Evolutionary conservation across 2,797 vertebrate species (phyloP).

Genomic region (Cetoscarus ocellatus): DNA sequence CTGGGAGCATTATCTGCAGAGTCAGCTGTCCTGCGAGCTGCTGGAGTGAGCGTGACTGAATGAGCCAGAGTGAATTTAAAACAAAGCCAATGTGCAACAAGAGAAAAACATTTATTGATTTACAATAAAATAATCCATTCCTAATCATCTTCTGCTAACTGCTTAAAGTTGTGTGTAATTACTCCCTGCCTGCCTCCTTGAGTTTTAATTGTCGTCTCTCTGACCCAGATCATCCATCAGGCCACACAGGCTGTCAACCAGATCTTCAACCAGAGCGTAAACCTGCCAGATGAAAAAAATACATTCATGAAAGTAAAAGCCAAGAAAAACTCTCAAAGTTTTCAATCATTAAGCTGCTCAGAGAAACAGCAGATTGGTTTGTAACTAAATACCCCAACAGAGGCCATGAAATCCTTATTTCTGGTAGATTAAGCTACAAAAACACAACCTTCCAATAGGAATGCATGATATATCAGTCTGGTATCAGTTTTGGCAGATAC

Average conservation of each 20-base stretch:
- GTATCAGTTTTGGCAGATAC: too few relatives aligned
- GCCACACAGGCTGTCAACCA: conserved; percentile 69
- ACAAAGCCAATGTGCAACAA: background rate
- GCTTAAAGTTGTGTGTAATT: background rate
- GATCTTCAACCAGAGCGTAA: conserved; percentile 64
- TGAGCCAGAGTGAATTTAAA: conserved; percentile 4
- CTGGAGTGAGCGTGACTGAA: conserved; percentile 11
- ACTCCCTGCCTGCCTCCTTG: background rate
- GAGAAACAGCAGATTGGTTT: too few relatives aligned
- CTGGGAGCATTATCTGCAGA: conserved; percentile 41
- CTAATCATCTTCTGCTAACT: background rate
- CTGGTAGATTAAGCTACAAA: too few relatives aligned
- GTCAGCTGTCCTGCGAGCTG: conserved; percentile 50
- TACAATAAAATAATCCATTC: background rate
- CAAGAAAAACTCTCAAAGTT: too few relatives aligned
- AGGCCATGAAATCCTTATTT: too few relatives aligned
- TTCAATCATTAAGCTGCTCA: too few relatives aligned
- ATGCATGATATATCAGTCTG: too few relatives aligned
- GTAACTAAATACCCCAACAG: too few relatives aligned
- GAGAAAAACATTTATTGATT: conserved; percentile 24
- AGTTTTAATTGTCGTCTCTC: conserved; percentile 10
- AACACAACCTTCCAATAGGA: too few relatives aligned
- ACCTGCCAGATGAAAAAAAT: conserved; percentile 61
- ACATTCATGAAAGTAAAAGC: background rate
- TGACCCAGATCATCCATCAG: conserved; percentile 56